These are phyloP conservation scores for Tortrix viridana DNA, from an alignment of 2,888 invertebrate genomes.

Conservation along the genomic window DNA sequence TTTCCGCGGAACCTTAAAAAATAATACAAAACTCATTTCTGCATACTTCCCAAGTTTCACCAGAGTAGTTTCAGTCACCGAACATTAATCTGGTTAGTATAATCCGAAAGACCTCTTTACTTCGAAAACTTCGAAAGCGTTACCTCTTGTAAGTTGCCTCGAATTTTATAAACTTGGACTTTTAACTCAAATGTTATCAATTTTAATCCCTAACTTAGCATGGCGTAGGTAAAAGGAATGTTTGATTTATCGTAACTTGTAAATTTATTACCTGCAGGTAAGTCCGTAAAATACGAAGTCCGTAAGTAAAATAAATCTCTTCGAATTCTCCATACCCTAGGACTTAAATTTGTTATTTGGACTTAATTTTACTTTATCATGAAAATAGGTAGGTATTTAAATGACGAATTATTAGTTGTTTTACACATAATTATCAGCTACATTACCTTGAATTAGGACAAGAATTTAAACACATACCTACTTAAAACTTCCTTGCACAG, in stretches of 20 bases:
- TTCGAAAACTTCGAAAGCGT: slow-evolving; percentile 56
- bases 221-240: not conserved
- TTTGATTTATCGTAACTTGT: not conserved
- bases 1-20: slow-evolving; percentile 56
- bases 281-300: not conserved
- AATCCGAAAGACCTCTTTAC: slow-evolving; percentile 60
- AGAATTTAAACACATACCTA: too few relatives aligned
- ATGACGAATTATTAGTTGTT: too few relatives aligned
- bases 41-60: slow-evolving; percentile 68
- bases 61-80: slow-evolving; percentile 73
- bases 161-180: slow-evolving; percentile 52
- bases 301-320: not conserved
- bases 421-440: too few relatives aligned
- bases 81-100: slow-evolving; percentile 81
- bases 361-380: too few relatives aligned
- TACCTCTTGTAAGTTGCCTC: slow-evolving; percentile 55
- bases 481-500: too few relatives aligned
- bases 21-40: slow-evolving; percentile 75
- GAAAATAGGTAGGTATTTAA: too few relatives aligned
- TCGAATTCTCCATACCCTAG: not conserved
- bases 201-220: not conserved
- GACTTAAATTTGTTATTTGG: not conserved
- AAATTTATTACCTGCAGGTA: slow-evolving; percentile 2
- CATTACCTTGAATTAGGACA: too few relatives aligned
- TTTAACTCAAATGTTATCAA: slow-evolving; percentile 45